Percentiles rank a stretch among this genome's conserved stretches.
These are phyloP conservation scores for Drosophila mettleri DNA, from an alignment of 2,888 invertebrate genomes.

Conservation along the genomic window DNA sequence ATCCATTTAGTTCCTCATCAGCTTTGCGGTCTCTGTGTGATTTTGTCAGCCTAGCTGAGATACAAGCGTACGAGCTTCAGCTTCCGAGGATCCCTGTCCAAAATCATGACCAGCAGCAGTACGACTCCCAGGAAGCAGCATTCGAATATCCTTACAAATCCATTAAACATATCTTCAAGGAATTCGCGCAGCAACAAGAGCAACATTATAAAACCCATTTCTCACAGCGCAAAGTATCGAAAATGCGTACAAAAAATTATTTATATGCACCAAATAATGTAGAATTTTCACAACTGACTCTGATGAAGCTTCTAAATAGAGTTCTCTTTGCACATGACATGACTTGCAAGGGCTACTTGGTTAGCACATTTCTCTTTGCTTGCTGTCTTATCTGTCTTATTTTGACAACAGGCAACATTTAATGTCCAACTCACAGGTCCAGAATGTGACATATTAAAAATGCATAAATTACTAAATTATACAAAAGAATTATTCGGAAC, in stretches of 20 bases:
- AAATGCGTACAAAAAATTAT: neutral
- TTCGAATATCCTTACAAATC: neutral
- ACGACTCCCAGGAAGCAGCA: neutral
- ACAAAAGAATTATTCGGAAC: too few species aligned
- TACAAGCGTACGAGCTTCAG: conserved; percentile 6
- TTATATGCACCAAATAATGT: neutral
- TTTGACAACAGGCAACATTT: too few species aligned
- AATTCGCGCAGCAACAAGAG: neutral
- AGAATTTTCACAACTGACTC: neutral
- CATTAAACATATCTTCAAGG: neutral
- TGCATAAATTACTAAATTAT: too few species aligned
- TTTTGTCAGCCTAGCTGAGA: neutral
- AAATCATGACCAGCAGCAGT: neutral
- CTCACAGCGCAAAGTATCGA: neutral
- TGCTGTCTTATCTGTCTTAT: too few species aligned
- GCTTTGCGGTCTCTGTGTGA: neutral
- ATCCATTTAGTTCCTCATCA: neutral
- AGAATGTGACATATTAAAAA: too few species aligned
- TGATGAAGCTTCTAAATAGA: neutral
- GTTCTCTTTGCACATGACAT: too few species aligned
- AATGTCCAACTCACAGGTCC: too few species aligned
- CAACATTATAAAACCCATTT: neutral
- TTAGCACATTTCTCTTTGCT: too few species aligned
- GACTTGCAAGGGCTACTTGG: neutral
- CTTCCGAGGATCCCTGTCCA: neutral